phyloP scores from a whole-genome alignment of 53 echinoderm and acorn worm genomes.

The Pentamera pediparva region DNA sequence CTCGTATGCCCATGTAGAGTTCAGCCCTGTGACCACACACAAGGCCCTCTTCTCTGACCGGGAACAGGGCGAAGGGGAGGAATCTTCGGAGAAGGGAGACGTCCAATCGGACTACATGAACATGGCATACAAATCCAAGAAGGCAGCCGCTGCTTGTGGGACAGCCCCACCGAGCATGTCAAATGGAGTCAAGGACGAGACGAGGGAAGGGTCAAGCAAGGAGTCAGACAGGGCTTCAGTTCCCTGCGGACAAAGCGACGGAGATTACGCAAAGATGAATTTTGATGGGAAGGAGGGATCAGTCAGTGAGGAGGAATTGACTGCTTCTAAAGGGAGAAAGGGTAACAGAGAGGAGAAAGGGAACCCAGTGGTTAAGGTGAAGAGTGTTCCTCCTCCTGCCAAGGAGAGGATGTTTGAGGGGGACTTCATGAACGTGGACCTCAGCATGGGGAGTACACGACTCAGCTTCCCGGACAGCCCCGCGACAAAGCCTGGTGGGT shows the following conservation, averaged over 20 bases:
- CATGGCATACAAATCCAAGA: conserved; percentile 14
- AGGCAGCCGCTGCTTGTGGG: neutral
- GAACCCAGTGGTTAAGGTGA: neutral
- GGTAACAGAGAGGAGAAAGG: no score
- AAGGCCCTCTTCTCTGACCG: neutral
- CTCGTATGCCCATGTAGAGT: conserved; percentile 11
- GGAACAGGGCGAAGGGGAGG: neutral
- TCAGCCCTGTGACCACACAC: neutral
- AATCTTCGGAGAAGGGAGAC: neutral
- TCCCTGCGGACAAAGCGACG: neutral
- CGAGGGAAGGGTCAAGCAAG: neutral
- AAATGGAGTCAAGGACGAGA: no score
- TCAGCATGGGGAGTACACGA: conserved; percentile 18
- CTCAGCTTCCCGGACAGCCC: conserved; percentile 26
- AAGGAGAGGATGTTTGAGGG: neutral
- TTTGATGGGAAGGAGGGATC: neutral
- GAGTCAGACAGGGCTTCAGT: neutral
- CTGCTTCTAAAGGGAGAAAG: no score
- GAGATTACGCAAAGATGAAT: neutral
- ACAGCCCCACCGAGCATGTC: neutral
- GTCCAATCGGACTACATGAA: conserved; percentile 16
- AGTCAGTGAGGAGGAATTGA: no score
- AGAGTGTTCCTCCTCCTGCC: neutral
- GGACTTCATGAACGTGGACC: conserved; percentile 41
- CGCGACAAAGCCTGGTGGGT: neutral